phyloP scores from a whole-genome alignment of 2,113 vertebrate genomes.

The Machaerirhynchus nigripectus region DNA sequence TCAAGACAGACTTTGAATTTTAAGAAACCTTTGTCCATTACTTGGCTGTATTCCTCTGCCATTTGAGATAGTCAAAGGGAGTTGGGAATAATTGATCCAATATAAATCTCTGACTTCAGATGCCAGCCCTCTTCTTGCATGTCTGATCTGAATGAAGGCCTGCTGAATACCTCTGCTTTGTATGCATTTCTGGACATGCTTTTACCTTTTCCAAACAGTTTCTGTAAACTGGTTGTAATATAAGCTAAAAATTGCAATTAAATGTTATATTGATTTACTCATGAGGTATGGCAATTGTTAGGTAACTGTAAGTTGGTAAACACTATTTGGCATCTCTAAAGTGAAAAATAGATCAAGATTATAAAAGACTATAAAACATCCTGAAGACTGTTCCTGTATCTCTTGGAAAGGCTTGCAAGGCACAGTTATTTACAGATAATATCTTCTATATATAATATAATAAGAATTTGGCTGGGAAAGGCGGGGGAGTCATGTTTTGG shows the following conservation, averaged over 20 bases:
- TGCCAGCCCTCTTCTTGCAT: neutral
- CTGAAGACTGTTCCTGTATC: neutral
- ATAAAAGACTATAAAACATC: neutral
- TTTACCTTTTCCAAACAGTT: neutral
- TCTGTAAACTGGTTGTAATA: neutral
- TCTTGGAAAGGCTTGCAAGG: neutral
- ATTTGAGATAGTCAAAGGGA: neutral
- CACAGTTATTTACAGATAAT: neutral
- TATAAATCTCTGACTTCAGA: neutral
- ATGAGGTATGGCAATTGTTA: neutral
- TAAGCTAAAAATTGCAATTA: constrained; percentile 10
- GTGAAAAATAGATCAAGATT: neutral
- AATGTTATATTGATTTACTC: constrained; percentile 14
- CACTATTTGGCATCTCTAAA: neutral
- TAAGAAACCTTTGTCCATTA: neutral
- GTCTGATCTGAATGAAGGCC: neutral
- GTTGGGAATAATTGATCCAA: neutral
- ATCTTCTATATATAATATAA: neutral
- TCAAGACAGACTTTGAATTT: neutral
- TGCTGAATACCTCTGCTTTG: neutral
- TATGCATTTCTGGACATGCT: neutral
- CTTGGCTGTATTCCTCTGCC: neutral
- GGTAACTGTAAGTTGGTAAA: neutral
- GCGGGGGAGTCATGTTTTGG: neutral
- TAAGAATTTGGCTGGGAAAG: neutral